Evolutionary conservation across 2,888 invertebrate genomes (phyloP).

Genomic region (Arctia plantaginis): DNA sequence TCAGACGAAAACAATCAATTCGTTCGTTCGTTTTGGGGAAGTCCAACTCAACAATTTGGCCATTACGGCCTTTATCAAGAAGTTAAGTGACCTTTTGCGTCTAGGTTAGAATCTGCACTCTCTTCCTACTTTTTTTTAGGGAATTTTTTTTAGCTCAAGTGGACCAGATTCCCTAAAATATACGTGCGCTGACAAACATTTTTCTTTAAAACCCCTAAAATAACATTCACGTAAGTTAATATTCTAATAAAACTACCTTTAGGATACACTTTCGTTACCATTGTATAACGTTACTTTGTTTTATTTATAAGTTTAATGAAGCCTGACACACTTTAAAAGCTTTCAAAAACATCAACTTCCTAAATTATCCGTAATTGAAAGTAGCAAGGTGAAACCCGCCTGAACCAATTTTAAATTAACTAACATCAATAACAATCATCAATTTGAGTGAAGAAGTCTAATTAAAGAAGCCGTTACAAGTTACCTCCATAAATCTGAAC

Average conservation of each 20-base stretch:
- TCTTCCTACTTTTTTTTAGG: no score
- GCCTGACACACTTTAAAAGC: constrained; percentile 33
- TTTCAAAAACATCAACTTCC: constrained; percentile 55
- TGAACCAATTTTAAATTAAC: constrained; percentile 74
- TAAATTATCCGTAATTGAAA: constrained; percentile 63
- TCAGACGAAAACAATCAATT: no score
- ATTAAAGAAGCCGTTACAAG: constrained; percentile 86
- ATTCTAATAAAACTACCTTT: not conserved
- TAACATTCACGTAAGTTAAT: no score
- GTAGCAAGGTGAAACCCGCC: constrained; percentile 63
- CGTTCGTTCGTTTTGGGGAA: no score
- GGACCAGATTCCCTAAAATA: no score
- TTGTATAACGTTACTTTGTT: not conserved
- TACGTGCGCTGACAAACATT: not conserved
- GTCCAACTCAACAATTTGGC: no score
- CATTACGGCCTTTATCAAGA: no score
- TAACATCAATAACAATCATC: constrained; percentile 84
- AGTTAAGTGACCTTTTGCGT: no score
- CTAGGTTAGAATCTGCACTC: no score
- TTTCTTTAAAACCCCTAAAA: not conserved
- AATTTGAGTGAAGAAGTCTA: constrained; percentile 84
- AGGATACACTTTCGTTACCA: not conserved
- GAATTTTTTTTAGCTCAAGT: no score
- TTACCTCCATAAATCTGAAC: constrained; percentile 85
- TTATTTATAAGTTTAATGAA: constrained; percentile 24